A percentile compares a stretch with the other conserved stretches of the same genome.
Conservation (phyloP, 2,888 invertebrate species). For the Drosophila hamatofila region DNA sequence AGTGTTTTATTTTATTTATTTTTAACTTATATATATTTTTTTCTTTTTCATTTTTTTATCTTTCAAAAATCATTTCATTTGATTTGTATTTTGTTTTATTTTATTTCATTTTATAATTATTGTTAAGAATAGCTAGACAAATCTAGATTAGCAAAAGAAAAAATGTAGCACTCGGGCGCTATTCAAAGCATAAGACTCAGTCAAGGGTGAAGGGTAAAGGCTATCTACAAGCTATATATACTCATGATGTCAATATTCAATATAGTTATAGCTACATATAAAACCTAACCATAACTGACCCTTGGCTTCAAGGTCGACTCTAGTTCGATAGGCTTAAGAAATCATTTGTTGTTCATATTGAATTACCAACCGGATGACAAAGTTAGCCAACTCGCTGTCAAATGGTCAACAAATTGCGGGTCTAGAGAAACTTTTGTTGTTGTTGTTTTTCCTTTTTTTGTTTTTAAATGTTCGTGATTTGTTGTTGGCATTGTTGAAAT, state of each 20-base stretch:
- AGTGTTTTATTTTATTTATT: too few relatives aligned
- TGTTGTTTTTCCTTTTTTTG: conserved; percentile 10
- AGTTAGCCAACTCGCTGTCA: conserved; percentile 10
- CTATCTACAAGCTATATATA: too few relatives aligned
- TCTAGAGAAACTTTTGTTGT: conserved; percentile 22
- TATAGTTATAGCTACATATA: neutral
- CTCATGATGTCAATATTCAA: neutral
- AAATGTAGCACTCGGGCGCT: too few relatives aligned
- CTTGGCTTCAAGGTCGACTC: neutral
- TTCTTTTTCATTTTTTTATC: too few relatives aligned
- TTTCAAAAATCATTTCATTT: too few relatives aligned
- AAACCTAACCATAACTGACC: neutral
- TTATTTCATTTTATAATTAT: too few relatives aligned
- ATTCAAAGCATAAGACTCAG: too few relatives aligned
- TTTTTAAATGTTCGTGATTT: conserved; percentile 8
- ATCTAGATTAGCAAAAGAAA: too few relatives aligned
- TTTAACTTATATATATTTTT: too few relatives aligned
- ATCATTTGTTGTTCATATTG: neutral
- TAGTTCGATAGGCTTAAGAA: conserved; percentile 1
- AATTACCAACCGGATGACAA: conserved; percentile 20
- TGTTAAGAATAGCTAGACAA: too few relatives aligned
- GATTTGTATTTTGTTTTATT: too few relatives aligned
- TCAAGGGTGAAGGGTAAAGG: too few relatives aligned
- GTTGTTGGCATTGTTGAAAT: conserved; percentile 29
- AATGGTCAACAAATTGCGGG: neutral